A percentile compares a stretch with the other conserved stretches of the same genome.
phyloP scores from a whole-genome alignment of 2,797 vertebrate species.

The Diglossa cyanea region DNA sequence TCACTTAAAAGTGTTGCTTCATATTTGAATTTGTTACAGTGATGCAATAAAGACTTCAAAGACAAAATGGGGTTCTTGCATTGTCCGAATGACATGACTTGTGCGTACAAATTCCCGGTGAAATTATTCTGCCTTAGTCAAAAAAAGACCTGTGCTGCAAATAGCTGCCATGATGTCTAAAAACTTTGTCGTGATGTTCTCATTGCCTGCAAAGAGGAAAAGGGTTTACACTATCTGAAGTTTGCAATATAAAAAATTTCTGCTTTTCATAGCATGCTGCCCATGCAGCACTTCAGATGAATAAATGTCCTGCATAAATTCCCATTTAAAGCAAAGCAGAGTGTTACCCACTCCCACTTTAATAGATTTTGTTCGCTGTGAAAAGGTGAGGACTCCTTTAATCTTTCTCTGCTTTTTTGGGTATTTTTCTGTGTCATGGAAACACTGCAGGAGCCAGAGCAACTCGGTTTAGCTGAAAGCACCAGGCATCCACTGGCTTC shows the following conservation, averaged over 20 bases:
- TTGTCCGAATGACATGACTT: neutral
- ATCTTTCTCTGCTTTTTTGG: neutral
- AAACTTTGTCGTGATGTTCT: neutral
- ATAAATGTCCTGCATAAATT: neutral
- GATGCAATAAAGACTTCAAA: neutral
- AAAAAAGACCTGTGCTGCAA: neutral
- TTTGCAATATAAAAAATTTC: neutral
- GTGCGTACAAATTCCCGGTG: accelerated
- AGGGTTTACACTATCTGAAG: neutral
- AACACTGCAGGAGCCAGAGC: neutral
- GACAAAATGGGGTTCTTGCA: neutral
- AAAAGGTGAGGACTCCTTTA: neutral
- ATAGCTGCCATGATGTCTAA: neutral
- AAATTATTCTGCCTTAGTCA: neutral
- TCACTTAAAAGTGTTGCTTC: neutral
- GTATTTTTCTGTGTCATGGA: neutral
- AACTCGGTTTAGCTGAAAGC: accelerated
- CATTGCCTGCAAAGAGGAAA: neutral
- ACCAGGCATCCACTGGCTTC: accelerated
- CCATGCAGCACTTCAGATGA: neutral
- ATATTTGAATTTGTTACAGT: neutral
- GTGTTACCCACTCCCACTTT: neutral
- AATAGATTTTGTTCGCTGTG: neutral
- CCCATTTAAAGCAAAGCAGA: neutral
- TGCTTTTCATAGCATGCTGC: neutral